A percentile compares a stretch with the other conserved stretches of the same genome.
Conservation (phyloP, 2,888 invertebrate genomes). For the Torymus texanus region DNA sequence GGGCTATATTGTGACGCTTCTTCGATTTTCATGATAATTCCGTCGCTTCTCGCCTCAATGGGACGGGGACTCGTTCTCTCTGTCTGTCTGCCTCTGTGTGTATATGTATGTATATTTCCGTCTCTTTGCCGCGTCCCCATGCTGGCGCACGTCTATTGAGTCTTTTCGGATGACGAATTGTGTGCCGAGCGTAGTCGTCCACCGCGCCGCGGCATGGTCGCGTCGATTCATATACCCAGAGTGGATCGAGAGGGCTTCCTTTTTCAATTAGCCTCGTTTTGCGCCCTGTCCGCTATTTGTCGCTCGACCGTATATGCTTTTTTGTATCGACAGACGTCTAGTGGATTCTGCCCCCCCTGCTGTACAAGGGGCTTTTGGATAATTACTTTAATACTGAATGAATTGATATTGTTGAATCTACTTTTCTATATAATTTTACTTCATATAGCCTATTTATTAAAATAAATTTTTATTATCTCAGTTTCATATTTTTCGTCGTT, state of each 20-base stretch:
- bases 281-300: background rate
- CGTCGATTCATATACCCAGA: background rate
- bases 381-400: background rate
- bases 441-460: too few relatives aligned
- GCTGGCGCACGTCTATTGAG: background rate
- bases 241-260: background rate
- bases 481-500: background rate
- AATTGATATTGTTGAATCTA: background rate
- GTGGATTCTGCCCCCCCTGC: too few relatives aligned
- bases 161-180: constrained; percentile 38
- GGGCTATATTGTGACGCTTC: constrained; percentile 53
- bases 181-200: too few relatives aligned
- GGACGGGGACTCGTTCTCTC: background rate
- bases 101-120: too few relatives aligned
- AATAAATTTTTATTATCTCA: too few relatives aligned
- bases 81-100: background rate
- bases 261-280: constrained; percentile 35
- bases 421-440: too few relatives aligned
- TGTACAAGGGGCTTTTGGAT: background rate
- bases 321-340: too few relatives aligned
- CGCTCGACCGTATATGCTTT: too few relatives aligned
- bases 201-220: too few relatives aligned
- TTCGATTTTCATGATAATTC: constrained; percentile 54
- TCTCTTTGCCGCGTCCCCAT: too few relatives aligned
- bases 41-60: constrained; percentile 1